These are phyloP conservation scores for Tauraco erythrolophus DNA, from an alignment of 2,113 vertebrate genomes.

Conservation along the genomic window DNA sequence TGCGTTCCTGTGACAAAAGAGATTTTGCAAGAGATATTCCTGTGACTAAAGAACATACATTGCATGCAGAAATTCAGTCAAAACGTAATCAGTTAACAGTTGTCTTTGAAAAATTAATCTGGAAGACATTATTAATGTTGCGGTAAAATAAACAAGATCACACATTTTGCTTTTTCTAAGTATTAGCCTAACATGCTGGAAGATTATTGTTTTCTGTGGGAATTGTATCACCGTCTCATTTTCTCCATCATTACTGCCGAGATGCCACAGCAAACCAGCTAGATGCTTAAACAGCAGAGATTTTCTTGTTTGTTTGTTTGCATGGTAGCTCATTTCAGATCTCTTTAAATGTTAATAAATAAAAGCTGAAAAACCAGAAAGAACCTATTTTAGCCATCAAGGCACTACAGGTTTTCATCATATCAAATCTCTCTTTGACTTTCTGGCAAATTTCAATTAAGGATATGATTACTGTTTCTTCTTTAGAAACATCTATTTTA, in stretches of 20 bases:
- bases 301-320: background rate
- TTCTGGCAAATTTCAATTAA: background rate
- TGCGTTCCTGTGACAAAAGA: background rate
- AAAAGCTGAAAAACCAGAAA: background rate
- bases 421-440: background rate
- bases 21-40: background rate
- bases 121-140: conserved; percentile 23
- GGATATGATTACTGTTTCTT: background rate
- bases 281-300: background rate
- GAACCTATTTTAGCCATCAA: background rate
- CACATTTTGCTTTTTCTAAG: conserved; percentile 21
- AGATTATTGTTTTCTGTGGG: conserved; percentile 65
- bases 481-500: background rate
- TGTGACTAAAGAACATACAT: background rate
- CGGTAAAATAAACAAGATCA: conserved; percentile 20
- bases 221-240: conserved; percentile 64
- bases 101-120: conserved; percentile 14
- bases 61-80: conserved; percentile 42
- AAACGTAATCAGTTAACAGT: background rate
- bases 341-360: background rate
- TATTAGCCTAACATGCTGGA: conserved; percentile 63
- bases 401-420: background rate
- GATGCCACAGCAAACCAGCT: background rate
- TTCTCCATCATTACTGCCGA: conserved; percentile 32
- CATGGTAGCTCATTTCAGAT: background rate